Evolutionary conservation across 2,888 invertebrate species (phyloP).

Genomic region (Andrena bucephala): DNA sequence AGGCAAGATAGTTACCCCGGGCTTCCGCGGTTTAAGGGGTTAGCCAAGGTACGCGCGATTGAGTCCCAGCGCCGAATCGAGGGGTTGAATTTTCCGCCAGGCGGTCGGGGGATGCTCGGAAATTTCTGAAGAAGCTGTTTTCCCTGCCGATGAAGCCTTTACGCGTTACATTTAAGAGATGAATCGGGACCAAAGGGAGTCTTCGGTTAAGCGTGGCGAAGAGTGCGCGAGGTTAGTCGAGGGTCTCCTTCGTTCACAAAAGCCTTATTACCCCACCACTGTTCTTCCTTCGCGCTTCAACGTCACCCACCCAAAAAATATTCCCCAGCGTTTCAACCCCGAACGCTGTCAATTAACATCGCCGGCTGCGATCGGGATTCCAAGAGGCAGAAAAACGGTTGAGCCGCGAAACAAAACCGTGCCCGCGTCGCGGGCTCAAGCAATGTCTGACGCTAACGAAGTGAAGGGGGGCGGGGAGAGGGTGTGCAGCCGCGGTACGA

Average conservation of each 20-base stretch:
- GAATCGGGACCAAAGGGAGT: not conserved
- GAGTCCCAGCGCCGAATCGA: not conserved
- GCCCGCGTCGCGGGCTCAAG: not conserved
- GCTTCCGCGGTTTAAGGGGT: conserved; percentile 28
- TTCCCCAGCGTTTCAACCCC: not conserved
- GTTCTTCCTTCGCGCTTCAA: too few relatives aligned
- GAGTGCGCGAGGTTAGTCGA: not conserved
- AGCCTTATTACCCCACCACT: too few relatives aligned
- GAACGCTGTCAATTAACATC: conserved; percentile 13
- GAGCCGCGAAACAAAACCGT: conserved; percentile 12
- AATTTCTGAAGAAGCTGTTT: conserved; percentile 6
- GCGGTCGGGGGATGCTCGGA: not conserved
- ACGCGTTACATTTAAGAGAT: not conserved
- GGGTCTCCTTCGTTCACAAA: too few relatives aligned
- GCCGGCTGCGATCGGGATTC: not conserved
- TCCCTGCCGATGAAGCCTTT: not conserved
- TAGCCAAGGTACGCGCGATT: conserved; percentile 18
- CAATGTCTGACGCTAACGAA: conserved; percentile 41
- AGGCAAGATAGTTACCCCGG: not conserved
- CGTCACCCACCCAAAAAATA: too few relatives aligned
- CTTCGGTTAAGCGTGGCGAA: not conserved
- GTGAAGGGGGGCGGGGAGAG: conserved; percentile 15
- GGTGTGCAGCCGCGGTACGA: conserved; percentile 23
- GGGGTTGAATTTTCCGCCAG: conserved; percentile 3
- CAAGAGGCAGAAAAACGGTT: not conserved